Evolutionary conservation across 2,888 invertebrate species (phyloP), one percentile per base, ranked within the genome.

Genomic region (Leptodirus hochenwartii): DNA sequence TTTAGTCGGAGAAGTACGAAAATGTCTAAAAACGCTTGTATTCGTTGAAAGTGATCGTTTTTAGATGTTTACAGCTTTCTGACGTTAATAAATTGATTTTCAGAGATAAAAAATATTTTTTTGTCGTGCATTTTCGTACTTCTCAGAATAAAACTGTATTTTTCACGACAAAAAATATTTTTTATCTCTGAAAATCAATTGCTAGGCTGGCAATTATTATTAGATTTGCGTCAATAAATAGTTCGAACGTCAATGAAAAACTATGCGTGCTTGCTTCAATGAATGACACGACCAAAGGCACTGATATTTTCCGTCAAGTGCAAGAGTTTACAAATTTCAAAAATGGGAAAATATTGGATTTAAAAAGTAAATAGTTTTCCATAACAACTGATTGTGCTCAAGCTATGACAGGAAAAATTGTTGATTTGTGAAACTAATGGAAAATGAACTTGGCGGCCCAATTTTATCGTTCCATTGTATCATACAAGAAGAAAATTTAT

Each of bases 391-490:
- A 39, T 27, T 39, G 39, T 38, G 41, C 38, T 38, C 37, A 37
- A 33, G 25, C 16, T 35, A 40, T 40, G 37, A 38, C 32, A 37
- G 40, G 36, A 38, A 41, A 36, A 38, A 33, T 15, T 39, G 37
- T 37, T 32, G 40, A 33, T 34, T 41, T 41, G 39, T 34, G 20
- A 36, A 37, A 38, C 33, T 42, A 34, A 37, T 40, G 34, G 36
- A 41, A 41, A 37, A 37, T 38, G 34, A 36, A 34, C 33, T 40
- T 38, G 34, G 25, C 32, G 26, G 35, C 17, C 32, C 37, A 37
- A 36, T 41, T 37, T 38, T 38, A 37, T 42, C 39, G 30, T 41
- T 42, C 36, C 39, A 41, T 40, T 41, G 36, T 36, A 40, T 41
- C 36, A 41, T 40, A 36, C 37, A 40, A 37, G 34, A 40, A 41